These are phyloP conservation scores for Diloba caeruleocephala DNA, from an alignment of 2,888 invertebrate species.

Conservation along the genomic window DNA sequence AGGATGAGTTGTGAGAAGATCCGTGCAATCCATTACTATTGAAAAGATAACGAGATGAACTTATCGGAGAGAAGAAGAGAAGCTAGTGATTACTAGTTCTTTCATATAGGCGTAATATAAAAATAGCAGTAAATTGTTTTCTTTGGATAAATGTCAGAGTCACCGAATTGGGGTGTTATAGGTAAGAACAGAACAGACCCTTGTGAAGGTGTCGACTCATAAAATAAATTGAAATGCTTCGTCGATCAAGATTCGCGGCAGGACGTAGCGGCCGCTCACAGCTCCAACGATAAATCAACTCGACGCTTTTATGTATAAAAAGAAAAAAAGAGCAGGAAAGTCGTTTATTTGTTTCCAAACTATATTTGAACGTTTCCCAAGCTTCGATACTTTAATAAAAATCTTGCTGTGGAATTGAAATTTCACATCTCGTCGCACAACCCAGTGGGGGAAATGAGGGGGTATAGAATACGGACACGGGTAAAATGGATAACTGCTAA, in stretches of 20 bases:
- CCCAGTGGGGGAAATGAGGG: conserved; percentile 48
- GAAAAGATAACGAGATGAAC: conserved; percentile 24
- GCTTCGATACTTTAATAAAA: conserved; percentile 77
- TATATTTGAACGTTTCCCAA: conserved; percentile 77
- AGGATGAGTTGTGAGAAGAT: conserved; percentile 3
- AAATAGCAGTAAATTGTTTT: conserved; percentile 55
- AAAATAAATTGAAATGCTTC: conserved; percentile 86
- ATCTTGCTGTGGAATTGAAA: conserved; percentile 79
- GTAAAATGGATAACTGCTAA: conserved; percentile 66
- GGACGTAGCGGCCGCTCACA: conserved; percentile 73
- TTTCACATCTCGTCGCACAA: conserved; percentile 75
- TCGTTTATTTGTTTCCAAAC: conserved; percentile 87
- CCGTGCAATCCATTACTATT: neutral
- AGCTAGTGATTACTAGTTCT: conserved; percentile 5
- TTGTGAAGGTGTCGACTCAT: conserved; percentile 81
- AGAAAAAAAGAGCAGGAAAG: conserved; percentile 77
- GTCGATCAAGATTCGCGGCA: conserved; percentile 83
- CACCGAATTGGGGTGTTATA: conserved; percentile 64
- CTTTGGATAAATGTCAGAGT: conserved; percentile 61
- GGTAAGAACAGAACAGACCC: conserved; percentile 63
- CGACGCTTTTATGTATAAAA: conserved; percentile 83
- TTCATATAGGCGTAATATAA: conserved; percentile 9
- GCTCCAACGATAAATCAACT: conserved; percentile 84
- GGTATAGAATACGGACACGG: conserved; percentile 44
- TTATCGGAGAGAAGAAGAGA: conserved; percentile 20